phyloP scores from a whole-genome alignment of 2,888 invertebrate species.

The Calameuta idolon region DNA sequence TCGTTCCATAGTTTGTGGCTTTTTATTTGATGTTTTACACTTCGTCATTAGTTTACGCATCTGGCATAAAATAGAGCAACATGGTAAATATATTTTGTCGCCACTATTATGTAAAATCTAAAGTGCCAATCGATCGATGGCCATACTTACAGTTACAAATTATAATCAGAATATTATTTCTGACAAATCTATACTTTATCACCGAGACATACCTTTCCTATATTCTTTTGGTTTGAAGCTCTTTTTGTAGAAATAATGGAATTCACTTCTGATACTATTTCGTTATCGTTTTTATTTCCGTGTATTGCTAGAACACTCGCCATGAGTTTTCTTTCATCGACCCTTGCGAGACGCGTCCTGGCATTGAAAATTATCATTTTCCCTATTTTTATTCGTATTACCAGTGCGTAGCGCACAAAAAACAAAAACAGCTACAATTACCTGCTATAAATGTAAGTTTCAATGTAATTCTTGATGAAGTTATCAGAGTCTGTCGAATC shows the following conservation, averaged over 20 bases:
- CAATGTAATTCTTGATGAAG: slow-evolving; percentile 33
- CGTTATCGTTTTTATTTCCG: slow-evolving; percentile 8
- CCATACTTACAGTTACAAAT: too few relatives aligned
- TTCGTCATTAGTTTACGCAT: too few relatives aligned
- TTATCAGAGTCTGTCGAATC: slow-evolving; percentile 36
- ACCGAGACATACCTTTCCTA: too few relatives aligned
- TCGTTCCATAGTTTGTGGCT: too few relatives aligned
- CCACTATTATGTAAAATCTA: too few relatives aligned
- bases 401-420: neutral
- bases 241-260: slow-evolving; percentile 24
- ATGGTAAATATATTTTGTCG: too few relatives aligned
- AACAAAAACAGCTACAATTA: slow-evolving; percentile 18
- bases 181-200: too few relatives aligned
- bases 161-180: too few relatives aligned
- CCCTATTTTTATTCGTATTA: neutral
- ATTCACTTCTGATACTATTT: neutral
- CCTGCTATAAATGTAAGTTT: slow-evolving; percentile 37
- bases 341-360: slow-evolving; percentile 32
- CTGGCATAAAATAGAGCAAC: too few relatives aligned
- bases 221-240: slow-evolving; percentile 17
- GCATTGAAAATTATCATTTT: slow-evolving; percentile 3
- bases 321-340: slow-evolving; percentile 27
- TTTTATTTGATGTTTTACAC: too few relatives aligned
- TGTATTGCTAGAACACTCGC: slow-evolving; percentile 18
- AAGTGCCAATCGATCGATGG: too few relatives aligned